Conservation (phyloP, 2,888 invertebrate species). For the Eupithecia abbreviata region DNA sequence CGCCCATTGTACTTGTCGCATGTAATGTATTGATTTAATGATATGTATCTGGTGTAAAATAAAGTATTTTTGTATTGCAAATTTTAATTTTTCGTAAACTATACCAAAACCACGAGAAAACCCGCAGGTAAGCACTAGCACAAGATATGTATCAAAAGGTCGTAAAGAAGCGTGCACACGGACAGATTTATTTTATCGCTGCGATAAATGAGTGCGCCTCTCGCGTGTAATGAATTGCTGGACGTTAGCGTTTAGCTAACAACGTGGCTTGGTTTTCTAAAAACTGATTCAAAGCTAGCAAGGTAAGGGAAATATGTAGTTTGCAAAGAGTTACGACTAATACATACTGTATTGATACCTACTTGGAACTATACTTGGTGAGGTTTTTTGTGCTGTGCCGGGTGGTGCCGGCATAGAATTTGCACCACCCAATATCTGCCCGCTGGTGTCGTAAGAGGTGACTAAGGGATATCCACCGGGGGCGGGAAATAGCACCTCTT, state of each 20-base stretch:
- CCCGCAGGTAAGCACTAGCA: not conserved
- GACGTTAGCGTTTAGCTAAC: slow-evolving; percentile 8
- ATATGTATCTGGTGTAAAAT: too few relatives aligned
- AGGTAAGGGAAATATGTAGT: slow-evolving; percentile 1
- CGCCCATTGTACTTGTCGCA: too few relatives aligned
- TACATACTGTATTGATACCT: too few relatives aligned
- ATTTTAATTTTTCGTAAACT: not conserved
- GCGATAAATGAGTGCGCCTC: slow-evolving; percentile 19
- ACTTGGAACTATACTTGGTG: too few relatives aligned
- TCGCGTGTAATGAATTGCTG: slow-evolving; percentile 12
- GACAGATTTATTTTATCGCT: slow-evolving; percentile 18
- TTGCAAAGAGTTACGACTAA: not conserved
- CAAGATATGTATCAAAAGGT: slow-evolving; percentile 12
- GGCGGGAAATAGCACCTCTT: too few relatives aligned
- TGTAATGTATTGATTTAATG: too few relatives aligned
- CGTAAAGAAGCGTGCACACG: slow-evolving; percentile 8
- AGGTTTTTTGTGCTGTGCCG: too few relatives aligned
- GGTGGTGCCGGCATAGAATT: too few relatives aligned
- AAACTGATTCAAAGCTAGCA: slow-evolving; percentile 13
- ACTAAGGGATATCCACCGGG: too few relatives aligned
- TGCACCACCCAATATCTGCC: too few relatives aligned
- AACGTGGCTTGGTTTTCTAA: slow-evolving; percentile 11
- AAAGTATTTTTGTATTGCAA: too few relatives aligned
- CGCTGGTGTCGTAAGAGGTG: too few relatives aligned
- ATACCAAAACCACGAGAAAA: not conserved